phyloP scores from a whole-genome alignment of 2,888 invertebrate species.

The Amblyteles armatorius region DNA sequence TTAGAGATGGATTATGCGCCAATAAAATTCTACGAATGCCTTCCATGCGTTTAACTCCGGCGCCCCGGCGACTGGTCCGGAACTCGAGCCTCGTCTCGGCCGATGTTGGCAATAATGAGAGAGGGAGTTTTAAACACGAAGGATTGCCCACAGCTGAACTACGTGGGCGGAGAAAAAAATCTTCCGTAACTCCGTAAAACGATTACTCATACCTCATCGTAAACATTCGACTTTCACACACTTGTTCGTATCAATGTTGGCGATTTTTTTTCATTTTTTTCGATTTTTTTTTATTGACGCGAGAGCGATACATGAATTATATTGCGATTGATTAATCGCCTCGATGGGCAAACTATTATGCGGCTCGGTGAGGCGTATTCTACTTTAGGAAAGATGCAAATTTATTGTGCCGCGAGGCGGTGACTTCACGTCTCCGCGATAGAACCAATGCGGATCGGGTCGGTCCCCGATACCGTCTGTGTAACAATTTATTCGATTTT shows the following conservation, averaged over 20 bases:
- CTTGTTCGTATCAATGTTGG: slow-evolving; percentile 46
- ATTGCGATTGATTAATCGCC: slow-evolving; percentile 54
- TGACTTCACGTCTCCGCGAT: not conserved
- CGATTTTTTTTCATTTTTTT: slow-evolving; percentile 20
- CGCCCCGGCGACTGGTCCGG: slow-evolving; percentile 52
- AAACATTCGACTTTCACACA: slow-evolving; percentile 52
- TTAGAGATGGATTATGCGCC: slow-evolving; percentile 63
- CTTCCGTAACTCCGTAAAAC: slow-evolving; percentile 17
- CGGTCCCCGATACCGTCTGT: not conserved
- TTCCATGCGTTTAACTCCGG: slow-evolving; percentile 16
- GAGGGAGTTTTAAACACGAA: slow-evolving; percentile 23
- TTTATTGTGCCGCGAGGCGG: slow-evolving; percentile 35
- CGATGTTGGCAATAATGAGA: slow-evolving; percentile 55
- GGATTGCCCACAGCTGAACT: slow-evolving; percentile 32
- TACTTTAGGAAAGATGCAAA: slow-evolving; percentile 65
- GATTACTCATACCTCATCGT: slow-evolving; percentile 45
- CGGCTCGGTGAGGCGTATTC: slow-evolving; percentile 35
- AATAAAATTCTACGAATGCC: slow-evolving; percentile 69
- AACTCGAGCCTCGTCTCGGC: slow-evolving; percentile 40
- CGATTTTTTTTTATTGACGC: slow-evolving; percentile 33
- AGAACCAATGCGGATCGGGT: not conserved
- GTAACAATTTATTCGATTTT: slow-evolving; percentile 9
- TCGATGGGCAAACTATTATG: not conserved
- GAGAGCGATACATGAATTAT: slow-evolving; percentile 62
- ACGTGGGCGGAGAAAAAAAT: slow-evolving; percentile 40